Percentiles rank a stretch among this genome's conserved stretches.
Evolutionary conservation across 2,888 invertebrate genomes (phyloP).

Genomic region (Drosophila formosana): DNA sequence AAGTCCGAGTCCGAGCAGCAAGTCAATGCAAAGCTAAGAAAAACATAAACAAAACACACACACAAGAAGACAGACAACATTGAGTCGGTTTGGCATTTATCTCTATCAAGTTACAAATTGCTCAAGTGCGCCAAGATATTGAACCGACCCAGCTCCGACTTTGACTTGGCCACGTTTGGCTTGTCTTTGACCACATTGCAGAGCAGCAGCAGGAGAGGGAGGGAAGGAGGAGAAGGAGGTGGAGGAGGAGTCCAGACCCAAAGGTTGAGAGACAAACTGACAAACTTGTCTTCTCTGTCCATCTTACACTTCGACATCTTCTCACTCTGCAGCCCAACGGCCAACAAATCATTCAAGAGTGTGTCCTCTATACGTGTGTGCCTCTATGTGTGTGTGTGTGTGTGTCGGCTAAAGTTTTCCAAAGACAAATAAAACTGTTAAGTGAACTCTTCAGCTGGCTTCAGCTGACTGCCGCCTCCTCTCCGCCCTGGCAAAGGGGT

Average conservation of each 20-base stretch:
- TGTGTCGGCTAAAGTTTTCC: slow-evolving; percentile 67
- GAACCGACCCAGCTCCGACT: slow-evolving; percentile 45
- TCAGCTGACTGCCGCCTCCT: slow-evolving; percentile 25
- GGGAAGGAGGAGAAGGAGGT: not conserved
- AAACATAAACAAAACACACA: slow-evolving; percentile 70
- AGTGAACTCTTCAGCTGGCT: slow-evolving; percentile 75
- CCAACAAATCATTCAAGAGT: slow-evolving; percentile 66
- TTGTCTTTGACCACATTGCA: slow-evolving; percentile 73
- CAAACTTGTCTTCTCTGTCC: slow-evolving; percentile 26
- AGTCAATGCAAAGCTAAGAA: slow-evolving; percentile 77
- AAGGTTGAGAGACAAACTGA: slow-evolving; percentile 23
- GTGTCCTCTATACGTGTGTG: slow-evolving; percentile 36
- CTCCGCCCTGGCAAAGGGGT: slow-evolving; percentile 39
- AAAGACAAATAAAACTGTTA: slow-evolving; percentile 81
- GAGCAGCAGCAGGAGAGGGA: not conserved
- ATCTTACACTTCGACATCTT: not conserved
- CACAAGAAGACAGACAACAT: slow-evolving; percentile 20
- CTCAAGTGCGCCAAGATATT: slow-evolving; percentile 75
- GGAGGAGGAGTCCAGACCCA: not conserved
- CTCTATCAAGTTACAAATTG: slow-evolving; percentile 79
- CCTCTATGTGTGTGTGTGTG: slow-evolving; percentile 21
- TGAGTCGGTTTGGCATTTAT: slow-evolving; percentile 61
- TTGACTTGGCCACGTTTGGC: slow-evolving; percentile 63
- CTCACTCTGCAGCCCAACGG: slow-evolving; percentile 10
- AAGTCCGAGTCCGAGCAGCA: slow-evolving; percentile 53